A percentile compares a stretch with the other conserved stretches of the same genome.
Conservation (phyloP, 2,797 vertebrate genomes). For the Cyclura pinguis region DNA sequence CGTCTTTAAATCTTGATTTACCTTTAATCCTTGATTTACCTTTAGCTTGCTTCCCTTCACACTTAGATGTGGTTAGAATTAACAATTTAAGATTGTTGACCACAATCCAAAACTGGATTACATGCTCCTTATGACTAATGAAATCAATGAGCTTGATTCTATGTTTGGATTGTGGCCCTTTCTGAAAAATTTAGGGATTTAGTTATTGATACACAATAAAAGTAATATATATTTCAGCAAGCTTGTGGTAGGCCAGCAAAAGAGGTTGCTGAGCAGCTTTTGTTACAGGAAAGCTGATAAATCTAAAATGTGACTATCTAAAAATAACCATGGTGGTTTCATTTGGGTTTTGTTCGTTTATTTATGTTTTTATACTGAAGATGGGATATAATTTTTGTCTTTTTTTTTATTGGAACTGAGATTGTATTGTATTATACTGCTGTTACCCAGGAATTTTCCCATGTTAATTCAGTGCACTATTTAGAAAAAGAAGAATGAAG, state of each 20-base stretch:
- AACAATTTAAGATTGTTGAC: slow-evolving; percentile 6
- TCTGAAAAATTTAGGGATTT: background rate
- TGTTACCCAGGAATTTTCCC: background rate
- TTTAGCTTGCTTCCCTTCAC: background rate
- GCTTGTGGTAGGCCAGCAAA: background rate
- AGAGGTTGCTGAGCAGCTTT: slow-evolving; percentile 7
- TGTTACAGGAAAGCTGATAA: background rate
- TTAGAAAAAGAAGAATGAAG: background rate
- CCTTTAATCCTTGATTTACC: background rate
- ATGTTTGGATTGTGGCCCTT: background rate
- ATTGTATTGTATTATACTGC: slow-evolving; percentile 6
- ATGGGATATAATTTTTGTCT: background rate
- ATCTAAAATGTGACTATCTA: slow-evolving; percentile 8
- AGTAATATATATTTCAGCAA: background rate
- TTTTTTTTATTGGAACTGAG: background rate
- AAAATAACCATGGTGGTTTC: background rate
- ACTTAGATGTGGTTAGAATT: slow-evolving; percentile 24
- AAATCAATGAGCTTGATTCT: background rate
- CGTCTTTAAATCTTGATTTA: slow-evolving; percentile 35
- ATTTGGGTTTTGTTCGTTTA: background rate
- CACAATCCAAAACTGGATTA: background rate
- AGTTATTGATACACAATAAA: slow-evolving; percentile 8
- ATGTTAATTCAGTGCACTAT: background rate
- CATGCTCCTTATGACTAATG: background rate
- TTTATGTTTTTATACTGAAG: background rate